A percentile compares a stretch with the other conserved stretches of the same genome.
phyloP scores from a whole-genome alignment of 2,797 vertebrate genomes.

The Anniella stebbinsi region DNA sequence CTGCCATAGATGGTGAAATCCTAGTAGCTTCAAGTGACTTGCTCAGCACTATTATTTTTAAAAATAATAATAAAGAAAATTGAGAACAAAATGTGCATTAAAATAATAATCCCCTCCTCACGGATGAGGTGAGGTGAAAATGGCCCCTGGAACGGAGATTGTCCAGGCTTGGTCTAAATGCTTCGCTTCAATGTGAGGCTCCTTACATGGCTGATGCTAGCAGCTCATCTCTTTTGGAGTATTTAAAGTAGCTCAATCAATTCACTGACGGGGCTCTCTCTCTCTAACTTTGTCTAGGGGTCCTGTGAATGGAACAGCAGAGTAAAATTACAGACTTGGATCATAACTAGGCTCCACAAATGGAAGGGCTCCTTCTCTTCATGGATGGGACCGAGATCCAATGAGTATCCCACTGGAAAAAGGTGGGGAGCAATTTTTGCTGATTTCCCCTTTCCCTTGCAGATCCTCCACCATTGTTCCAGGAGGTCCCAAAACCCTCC shows the following conservation, averaged over 20 bases:
- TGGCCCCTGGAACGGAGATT: too few relatives aligned
- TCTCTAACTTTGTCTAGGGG: too few relatives aligned
- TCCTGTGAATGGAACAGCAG: neutral
- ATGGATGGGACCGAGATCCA: neutral
- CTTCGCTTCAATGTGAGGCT: neutral
- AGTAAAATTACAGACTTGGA: neutral
- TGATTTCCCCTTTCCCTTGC: neutral
- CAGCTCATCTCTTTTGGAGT: neutral
- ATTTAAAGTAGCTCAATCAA: slow-evolving; percentile 7
- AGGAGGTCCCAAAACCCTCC: neutral
- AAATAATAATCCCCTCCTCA: too few relatives aligned
- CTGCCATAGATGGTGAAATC: neutral
- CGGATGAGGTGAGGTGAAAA: too few relatives aligned
- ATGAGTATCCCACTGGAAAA: neutral
- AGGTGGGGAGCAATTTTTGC: neutral
- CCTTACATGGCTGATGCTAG: slow-evolving; percentile 4
- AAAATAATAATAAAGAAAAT: neutral
- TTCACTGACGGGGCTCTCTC: neutral
- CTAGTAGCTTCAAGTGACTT: neutral
- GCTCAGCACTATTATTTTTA: neutral
- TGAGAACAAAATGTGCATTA: neutral
- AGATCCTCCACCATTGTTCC: neutral
- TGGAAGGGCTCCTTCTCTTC: neutral
- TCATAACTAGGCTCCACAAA: neutral
- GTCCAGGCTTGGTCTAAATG: too few relatives aligned